These are phyloP conservation scores for Ametastegia equiseti DNA, from an alignment of 2,888 invertebrate species.

Conservation along the genomic window DNA sequence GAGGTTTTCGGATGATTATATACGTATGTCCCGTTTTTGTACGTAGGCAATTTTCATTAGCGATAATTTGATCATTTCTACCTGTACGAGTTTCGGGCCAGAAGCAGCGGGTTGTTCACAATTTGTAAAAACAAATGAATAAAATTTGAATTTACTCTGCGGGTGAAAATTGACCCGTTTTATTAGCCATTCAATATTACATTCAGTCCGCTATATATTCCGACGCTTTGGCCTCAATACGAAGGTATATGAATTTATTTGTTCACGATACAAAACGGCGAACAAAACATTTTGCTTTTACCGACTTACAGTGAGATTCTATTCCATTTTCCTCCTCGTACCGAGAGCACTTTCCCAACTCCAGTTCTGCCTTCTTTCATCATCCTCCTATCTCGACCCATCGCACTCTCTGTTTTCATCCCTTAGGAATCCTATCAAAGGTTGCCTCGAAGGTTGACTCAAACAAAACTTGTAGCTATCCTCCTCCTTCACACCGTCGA, in stretches of 20 bases:
- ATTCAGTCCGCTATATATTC: not conserved
- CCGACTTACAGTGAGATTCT: not conserved
- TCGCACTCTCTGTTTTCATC: not conserved
- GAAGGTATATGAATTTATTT: not conserved
- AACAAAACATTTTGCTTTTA: not conserved
- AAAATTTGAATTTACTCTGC: not conserved
- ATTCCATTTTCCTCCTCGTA: not conserved
- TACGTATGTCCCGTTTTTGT: not conserved
- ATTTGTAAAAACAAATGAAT: slow-evolving; percentile 12
- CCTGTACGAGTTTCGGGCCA: not conserved
- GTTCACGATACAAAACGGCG: not conserved
- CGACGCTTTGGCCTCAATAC: too few relatives aligned
- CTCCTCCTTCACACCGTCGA: not conserved
- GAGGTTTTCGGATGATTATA: not conserved
- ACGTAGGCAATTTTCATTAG: not conserved
- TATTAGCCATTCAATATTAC: not conserved
- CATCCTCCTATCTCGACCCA: not conserved
- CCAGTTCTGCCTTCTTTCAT: not conserved
- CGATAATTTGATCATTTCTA: slow-evolving; percentile 3
- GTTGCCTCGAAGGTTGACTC: not conserved
- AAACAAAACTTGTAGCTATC: not conserved
- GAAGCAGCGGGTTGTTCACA: not conserved
- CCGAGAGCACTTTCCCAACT: not conserved
- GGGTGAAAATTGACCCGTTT: not conserved
- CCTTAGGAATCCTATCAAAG: not conserved